Evolutionary conservation across 1,140 invertebrate genomes (phyloP).

Genomic region (Drosophila pruinosa): DNA sequence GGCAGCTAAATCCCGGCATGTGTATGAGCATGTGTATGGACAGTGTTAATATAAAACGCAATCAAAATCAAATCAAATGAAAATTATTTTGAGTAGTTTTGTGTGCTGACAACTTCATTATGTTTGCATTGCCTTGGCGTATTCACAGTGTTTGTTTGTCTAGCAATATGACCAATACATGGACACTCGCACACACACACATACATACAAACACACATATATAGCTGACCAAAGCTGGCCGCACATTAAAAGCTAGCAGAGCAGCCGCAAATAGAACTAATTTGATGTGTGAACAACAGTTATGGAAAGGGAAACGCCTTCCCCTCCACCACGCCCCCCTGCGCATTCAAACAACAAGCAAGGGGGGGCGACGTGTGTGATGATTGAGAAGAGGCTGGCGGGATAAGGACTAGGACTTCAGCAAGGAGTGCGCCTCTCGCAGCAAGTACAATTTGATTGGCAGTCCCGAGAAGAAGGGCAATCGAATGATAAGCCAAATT

Average conservation of each 20-base stretch:
- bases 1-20: neutral
- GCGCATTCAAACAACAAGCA: neutral
- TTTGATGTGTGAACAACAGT: constrained; percentile 73
- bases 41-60: constrained; percentile 73
- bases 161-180: constrained; percentile 59
- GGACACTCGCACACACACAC: constrained; percentile 5
- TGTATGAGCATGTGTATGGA: constrained; percentile 5
- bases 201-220: neutral
- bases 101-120: constrained; percentile 74
- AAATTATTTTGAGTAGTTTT: constrained; percentile 69
- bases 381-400: neutral
- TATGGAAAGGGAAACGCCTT: constrained; percentile 1
- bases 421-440: neutral
- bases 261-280: constrained; percentile 72
- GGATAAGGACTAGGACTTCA: no score
- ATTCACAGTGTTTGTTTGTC: constrained; percentile 55
- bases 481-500: constrained; percentile 35
- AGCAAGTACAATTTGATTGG: constrained; percentile 15
- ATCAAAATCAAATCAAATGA: constrained; percentile 81
- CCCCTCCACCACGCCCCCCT: no score
- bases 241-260: constrained; percentile 68
- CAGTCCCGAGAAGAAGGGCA: constrained; percentile 9
- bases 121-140: constrained; percentile 70
- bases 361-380: neutral
- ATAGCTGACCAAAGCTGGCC: constrained; percentile 20